Base-by-base conservation (phyloP, 2,888 invertebrate genomes). In the Oscheius myriophilus region DNA sequence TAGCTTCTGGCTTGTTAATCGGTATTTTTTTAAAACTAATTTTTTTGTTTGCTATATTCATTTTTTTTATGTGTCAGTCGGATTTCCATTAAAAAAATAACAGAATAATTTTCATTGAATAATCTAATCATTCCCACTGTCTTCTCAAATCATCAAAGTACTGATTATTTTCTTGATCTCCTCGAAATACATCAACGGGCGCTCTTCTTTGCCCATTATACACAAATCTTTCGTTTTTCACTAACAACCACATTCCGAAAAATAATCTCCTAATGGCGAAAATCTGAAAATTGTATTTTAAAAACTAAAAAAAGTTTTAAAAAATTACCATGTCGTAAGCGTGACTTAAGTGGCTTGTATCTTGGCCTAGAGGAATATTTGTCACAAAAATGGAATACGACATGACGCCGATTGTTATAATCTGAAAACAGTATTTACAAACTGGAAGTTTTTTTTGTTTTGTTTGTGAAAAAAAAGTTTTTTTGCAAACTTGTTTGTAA, bases 121-220 rank as follows among this genome's bases (percentile, higher is more conserved):
- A 3, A 9, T 21, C 3, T 45, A 1, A 52, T 54, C 33, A 52
- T 53, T 52, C 63, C 63, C 63, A 63, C 43, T 53, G 63, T n/a
- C 52, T 54, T 43, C 33, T 41, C 33, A 63, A 41, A 4, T 53
- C 63, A 41, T 63, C 43, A 41, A 63, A 63, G 42, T 63, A 41
- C 7, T 63, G 51, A 16, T 53, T 42, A 14, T 21, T 46, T 4
- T 62, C 51, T 23, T 12, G 11, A 12, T 25, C 23, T 39, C 23
- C 41, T 6, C 33, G 33, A 33, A 9, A 3, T 14, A 41, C 21
- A n/a, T 41, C 53, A n/a, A 42, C 18, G 23, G 33, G n/a, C 2
- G 43, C 23, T 11, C 25, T 42, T 14, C 16, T 26, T 43, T 23
- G 51, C 6, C 53, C 4, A 16, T n/a, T 16, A 6, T 42, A 12